Evolutionary conservation across 2,113 vertebrate species (phyloP).

Genomic region (Rhagologus leucostigma): DNA sequence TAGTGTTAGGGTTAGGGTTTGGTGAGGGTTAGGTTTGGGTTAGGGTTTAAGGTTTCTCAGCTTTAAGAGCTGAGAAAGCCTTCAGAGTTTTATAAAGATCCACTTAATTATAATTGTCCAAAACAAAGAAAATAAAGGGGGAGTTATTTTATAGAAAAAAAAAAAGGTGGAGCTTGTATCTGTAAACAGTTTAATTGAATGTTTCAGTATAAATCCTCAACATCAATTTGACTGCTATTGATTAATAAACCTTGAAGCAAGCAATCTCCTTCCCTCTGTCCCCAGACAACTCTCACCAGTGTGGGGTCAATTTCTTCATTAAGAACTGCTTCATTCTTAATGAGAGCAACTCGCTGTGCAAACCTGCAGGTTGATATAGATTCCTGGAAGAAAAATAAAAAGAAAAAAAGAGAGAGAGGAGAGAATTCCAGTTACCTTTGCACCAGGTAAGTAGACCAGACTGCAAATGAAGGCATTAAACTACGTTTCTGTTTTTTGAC

Average conservation of each 20-base stretch:
- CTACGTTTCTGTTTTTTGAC: not conserved
- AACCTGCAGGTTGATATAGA: constrained; percentile 97
- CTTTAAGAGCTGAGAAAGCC: not conserved
- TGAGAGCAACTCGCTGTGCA: constrained; percentile 91
- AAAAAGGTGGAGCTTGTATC: not conserved
- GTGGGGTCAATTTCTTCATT: constrained; percentile 93
- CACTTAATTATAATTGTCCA: not conserved
- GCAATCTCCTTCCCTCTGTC: not conserved
- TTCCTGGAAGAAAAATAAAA: constrained; percentile 73
- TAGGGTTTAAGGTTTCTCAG: not conserved
- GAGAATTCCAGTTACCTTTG: not conserved
- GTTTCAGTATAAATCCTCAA: not conserved
- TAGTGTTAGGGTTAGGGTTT: too few relatives aligned
- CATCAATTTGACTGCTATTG: not conserved
- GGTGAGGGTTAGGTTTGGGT: too few relatives aligned
- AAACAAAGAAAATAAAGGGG: not conserved
- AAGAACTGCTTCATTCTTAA: constrained; percentile 91
- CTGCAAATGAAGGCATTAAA: not conserved
- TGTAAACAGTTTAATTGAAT: not conserved
- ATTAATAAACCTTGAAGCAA: not conserved
- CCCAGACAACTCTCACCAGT: constrained; percentile 77
- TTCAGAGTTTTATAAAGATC: not conserved
- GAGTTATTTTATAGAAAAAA: not conserved
- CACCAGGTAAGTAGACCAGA: not conserved
- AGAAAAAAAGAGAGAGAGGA: not conserved